phyloP scores from a whole-genome alignment of 2,888 invertebrate genomes.

The Eumerus sabulonum region DNA sequence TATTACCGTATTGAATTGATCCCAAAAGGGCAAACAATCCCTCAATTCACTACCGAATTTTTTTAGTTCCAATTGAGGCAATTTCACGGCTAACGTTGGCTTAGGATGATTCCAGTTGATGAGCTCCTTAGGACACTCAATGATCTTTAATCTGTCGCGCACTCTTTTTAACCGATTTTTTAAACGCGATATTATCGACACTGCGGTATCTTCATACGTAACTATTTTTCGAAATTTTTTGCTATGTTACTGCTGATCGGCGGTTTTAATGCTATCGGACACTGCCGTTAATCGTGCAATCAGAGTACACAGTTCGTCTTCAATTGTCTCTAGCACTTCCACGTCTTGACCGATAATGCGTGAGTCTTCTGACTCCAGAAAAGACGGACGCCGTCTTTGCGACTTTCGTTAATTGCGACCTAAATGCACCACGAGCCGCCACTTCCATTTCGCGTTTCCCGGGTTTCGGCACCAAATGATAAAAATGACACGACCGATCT shows the following conservation, averaged over 20 bases:
- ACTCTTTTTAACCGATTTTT: conserved; percentile 4
- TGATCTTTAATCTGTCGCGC: conserved; percentile 7
- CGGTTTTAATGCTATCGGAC: conserved; percentile 3
- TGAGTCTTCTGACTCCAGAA: conserved; percentile 11
- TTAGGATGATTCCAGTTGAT: too few species aligned
- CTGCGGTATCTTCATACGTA: conserved; percentile 14
- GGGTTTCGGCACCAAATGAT: too few species aligned
- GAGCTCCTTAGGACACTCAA: not conserved
- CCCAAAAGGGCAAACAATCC: conserved; percentile 4
- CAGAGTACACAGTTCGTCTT: conserved; percentile 7
- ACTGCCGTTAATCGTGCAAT: conserved; percentile 7
- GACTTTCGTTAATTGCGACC: not conserved
- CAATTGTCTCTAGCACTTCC: conserved; percentile 2
- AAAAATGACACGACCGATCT: not conserved
- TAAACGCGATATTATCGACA: not conserved
- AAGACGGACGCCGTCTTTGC: not conserved
- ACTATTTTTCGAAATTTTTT: conserved; percentile 1
- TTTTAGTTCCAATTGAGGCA: too few species aligned
- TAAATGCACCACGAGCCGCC: conserved; percentile 5
- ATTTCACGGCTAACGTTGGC: too few species aligned
- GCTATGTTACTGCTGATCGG: not conserved
- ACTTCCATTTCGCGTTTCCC: conserved; percentile 1
- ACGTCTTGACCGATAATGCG: conserved; percentile 7
- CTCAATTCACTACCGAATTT: not conserved
- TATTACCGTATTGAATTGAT: not conserved